Evolutionary conservation across 1,140 invertebrate genomes (phyloP), one percentile per base, ranked within the genome.

Genomic region (Amyelois transitella): DNA sequence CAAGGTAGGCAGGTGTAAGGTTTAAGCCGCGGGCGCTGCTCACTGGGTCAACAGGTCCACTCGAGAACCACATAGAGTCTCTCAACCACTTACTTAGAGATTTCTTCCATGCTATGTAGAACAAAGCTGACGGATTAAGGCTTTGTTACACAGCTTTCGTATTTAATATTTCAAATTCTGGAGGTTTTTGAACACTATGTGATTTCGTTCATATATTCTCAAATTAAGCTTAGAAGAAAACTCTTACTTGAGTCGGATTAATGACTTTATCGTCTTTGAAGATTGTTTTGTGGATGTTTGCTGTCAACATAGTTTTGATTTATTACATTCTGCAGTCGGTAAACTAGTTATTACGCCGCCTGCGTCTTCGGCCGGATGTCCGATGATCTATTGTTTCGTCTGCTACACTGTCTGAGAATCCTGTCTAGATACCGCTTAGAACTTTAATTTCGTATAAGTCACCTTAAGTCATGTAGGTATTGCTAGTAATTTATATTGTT

Each of bases 361-460:
- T 59, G 53, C 73, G 78, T 80, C 64, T 64, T 49, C 56, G 55
- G 75, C 72, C 78, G 82, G 80, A 86, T 76, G 72, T 69, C 51
- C 71, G 72, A 76, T 80, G 69, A 77, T 81, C 81, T 80, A 81
- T 84, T 81, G 72, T 81, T 72, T 75, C 57, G 64, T 72, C 60
- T 77, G 61, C 69, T 58, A 58, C 56, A 56, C 51, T 53, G 72
- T 81, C 78, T 77, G 66, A 72, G 71, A 77, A 79, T 75, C 75
- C 66, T 55, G 64, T 64, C 65, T 69, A 65, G 61, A 67, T 38
- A 38, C 32, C 32, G 32, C 32, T 38, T 14, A 38, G 12, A 38
- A 38, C 32, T 2, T 10, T 12, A 10, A 6, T 32, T 10, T 6
- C 7, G 1, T 14, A 38, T 38, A 14, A 12, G 17, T n/a, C 5